Conservation (phyloP, 2,113 vertebrate species). For the Polyodon spathula region DNA sequence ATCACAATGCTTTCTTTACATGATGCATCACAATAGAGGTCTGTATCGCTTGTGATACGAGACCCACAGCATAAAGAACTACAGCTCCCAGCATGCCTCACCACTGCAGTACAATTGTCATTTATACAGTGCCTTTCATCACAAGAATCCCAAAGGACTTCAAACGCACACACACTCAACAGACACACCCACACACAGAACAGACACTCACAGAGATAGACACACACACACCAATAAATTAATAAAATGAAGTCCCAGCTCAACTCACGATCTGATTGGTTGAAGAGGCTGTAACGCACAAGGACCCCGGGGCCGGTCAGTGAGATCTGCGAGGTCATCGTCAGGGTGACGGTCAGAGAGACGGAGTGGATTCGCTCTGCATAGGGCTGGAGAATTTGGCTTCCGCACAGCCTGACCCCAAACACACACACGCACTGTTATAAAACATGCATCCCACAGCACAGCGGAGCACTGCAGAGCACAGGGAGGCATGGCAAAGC, state of each 20-base stretch:
- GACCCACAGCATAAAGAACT: too few relatives aligned
- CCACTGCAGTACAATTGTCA: too few relatives aligned
- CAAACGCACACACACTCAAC: too few relatives aligned
- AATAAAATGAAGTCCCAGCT: background rate
- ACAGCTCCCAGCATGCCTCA: too few relatives aligned
- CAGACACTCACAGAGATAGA: background rate
- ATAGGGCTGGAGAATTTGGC: conserved; percentile 66
- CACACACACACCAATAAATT: background rate
- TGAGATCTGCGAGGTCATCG: conserved; percentile 75
- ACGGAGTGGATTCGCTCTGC: conserved; percentile 64
- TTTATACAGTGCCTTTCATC: too few relatives aligned
- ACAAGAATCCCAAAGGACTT: too few relatives aligned
- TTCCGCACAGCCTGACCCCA: conserved; percentile 79
- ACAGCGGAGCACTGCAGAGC: background rate
- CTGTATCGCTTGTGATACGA: too few relatives aligned
- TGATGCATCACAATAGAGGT: too few relatives aligned
- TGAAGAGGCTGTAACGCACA: conserved; percentile 74
- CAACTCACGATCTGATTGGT: conserved; percentile 79
- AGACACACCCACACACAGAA: background rate
- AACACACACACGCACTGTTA: conserved; percentile 12
- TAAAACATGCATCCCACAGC: background rate
- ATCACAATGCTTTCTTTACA: too few relatives aligned
- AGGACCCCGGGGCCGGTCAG: conserved; percentile 81
- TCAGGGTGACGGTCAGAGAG: conserved; percentile 52
- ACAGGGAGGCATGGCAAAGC: background rate